These are phyloP conservation scores for Eugnorisma glareosa DNA, from an alignment of 2,888 invertebrate genomes.

Conservation along the genomic window DNA sequence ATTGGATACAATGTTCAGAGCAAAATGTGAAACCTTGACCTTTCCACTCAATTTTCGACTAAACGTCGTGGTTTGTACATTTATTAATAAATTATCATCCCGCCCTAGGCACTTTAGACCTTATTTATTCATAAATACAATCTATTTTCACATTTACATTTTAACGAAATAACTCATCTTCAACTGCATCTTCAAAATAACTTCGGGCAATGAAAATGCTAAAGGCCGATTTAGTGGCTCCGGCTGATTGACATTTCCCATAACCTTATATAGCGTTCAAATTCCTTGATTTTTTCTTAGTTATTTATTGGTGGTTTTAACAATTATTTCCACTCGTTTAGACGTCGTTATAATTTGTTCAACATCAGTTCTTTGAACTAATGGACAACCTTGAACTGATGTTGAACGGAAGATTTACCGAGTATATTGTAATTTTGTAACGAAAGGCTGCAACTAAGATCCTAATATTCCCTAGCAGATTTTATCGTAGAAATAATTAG, in stretches of 20 bases:
- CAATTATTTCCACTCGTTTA: constrained; percentile 43
- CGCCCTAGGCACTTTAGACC: constrained; percentile 68
- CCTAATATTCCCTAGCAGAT: constrained; percentile 1
- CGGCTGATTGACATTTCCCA: constrained; percentile 84
- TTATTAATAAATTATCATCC: constrained; percentile 76
- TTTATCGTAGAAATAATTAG: background rate
- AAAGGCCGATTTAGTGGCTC: constrained; percentile 78
- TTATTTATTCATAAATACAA: constrained; percentile 72
- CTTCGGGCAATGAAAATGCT: constrained; percentile 77
- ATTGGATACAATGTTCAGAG: constrained; percentile 83
- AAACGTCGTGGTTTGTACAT: constrained; percentile 76
- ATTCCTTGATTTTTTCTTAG: constrained; percentile 50
- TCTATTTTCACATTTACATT: constrained; percentile 64
- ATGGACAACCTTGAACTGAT: constrained; percentile 17
- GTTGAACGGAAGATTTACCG: background rate
- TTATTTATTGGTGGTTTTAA: constrained; percentile 17
- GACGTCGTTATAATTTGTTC: constrained; percentile 36
- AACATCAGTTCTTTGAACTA: constrained; percentile 39
- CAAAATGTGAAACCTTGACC: constrained; percentile 86
- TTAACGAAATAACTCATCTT: constrained; percentile 69
- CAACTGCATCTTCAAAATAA: constrained; percentile 79
- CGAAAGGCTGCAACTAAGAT: background rate
- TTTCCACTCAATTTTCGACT: constrained; percentile 81
- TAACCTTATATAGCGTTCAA: constrained; percentile 74
- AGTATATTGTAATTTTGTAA: constrained; percentile 1